Evolutionary conservation across 2,888 invertebrate genomes (phyloP).

Genomic region (Byasa hedistus): DNA sequence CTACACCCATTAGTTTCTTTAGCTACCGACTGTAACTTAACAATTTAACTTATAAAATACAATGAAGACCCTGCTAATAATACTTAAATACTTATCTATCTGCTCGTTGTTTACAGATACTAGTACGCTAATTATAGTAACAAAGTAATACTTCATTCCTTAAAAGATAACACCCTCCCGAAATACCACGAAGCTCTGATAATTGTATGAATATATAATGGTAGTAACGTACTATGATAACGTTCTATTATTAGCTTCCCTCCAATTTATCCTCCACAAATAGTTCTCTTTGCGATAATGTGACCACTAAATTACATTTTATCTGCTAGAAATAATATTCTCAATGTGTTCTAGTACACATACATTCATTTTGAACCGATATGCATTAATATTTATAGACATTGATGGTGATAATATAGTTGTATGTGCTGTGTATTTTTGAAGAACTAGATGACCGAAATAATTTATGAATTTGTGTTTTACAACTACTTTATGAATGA

Average conservation of each 20-base stretch:
- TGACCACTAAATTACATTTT: slow-evolving; percentile 34
- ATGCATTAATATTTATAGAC: no score
- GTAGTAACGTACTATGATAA: slow-evolving; percentile 25
- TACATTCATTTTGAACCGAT: background rate
- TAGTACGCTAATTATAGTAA: slow-evolving; percentile 8
- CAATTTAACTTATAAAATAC: background rate
- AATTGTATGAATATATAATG: slow-evolving; percentile 21
- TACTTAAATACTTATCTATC: slow-evolving; percentile 3
- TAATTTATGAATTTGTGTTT: background rate
- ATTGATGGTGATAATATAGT: no score
- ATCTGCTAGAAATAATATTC: slow-evolving; percentile 18
- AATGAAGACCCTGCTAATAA: background rate
- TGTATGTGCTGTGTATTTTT: no score
- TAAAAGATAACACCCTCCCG: slow-evolving; percentile 10
- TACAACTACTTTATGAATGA: background rate
- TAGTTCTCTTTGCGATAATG: slow-evolving; percentile 31
- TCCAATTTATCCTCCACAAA: slow-evolving; percentile 27
- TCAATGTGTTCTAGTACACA: background rate
- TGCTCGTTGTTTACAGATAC: background rate
- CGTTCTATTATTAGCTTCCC: slow-evolving; percentile 24
- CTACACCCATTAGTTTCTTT: no score
- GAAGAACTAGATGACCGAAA: no score
- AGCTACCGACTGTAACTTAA: no score
- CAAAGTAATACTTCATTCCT: slow-evolving; percentile 18
- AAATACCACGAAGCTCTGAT: slow-evolving; percentile 18